Evolutionary conservation across 2,113 vertebrate species (phyloP).

Genomic region (Ctenomys sociabilis): DNA sequence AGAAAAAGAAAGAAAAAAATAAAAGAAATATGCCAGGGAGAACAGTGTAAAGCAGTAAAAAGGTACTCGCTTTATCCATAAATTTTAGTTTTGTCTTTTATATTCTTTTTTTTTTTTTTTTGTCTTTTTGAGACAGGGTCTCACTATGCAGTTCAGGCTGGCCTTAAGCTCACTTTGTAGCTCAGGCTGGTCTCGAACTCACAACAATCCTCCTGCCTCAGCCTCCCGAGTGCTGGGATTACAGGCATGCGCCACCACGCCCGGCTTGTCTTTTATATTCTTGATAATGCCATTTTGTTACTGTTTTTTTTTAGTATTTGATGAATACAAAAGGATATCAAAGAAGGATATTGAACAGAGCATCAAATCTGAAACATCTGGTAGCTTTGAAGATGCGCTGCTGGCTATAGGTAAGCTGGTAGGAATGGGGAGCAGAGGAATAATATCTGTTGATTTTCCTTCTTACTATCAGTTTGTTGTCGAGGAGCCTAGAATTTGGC

Average conservation of each 20-base stretch:
- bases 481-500: neutral
- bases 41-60: neutral
- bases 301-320: constrained; percentile 89
- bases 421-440: neutral
- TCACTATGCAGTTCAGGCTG: too few relatives aligned
- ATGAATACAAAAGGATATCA: constrained; percentile 92
- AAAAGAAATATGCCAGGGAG: neutral
- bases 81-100: constrained; percentile 38
- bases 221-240: too few relatives aligned
- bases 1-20: too few relatives aligned
- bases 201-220: too few relatives aligned
- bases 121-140: too few relatives aligned
- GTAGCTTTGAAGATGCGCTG: constrained; percentile 93
- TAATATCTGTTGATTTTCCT: neutral
- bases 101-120: constrained; percentile 19
- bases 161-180: too few relatives aligned
- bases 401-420: constrained; percentile 92
- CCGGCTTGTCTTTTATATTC: constrained; percentile 41
- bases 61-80: neutral
- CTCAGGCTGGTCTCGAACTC: too few relatives aligned
- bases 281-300: constrained; percentile 32
- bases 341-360: constrained; percentile 95
- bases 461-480: neutral
- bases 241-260: too few relatives aligned
- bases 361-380: constrained; percentile 98